Evolutionary conservation across 2,797 vertebrate genomes (phyloP), one percentile per base, ranked within the genome.

Genomic region (Lindbergichthys nudifrons): DNA sequence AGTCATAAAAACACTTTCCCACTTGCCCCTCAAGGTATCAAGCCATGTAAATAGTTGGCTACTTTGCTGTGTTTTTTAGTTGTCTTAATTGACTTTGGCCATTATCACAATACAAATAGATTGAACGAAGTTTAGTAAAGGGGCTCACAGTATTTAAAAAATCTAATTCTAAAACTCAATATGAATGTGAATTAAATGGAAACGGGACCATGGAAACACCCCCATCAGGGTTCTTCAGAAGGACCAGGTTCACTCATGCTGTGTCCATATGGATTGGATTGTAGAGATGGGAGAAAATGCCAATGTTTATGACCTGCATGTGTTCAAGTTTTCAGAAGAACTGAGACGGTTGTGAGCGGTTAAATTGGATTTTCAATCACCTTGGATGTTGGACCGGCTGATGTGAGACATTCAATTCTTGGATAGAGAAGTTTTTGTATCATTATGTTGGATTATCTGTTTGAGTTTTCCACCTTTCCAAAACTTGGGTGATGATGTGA

Each of bases 361-460:
- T 36, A 36, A 36, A 36, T 36, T 36, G 8, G 0, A 9, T 36
- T 36, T 36, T 41, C 36, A 53, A 21, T 46, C 45, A 50, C 39
- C 13, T 12, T 2, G 23, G 32, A 32, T 18, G 46, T 26, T 50
- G 36, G 11, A n/a, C 36, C 59, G 21, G 47, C 39, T 45, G 58
- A 45, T 16, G 47, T 45, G 23, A 21, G 39, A 1, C 15, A 2
- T 19, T 16, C 7, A n/a, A 58, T 39, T 54, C 19, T 45, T 1
- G 3, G 5, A 15, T 58, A 3, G 42, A 46, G 0, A 0, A 6
- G 61, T 11, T 56, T 54, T 3, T 1, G 0, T 12, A 16, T 0
- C 4, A 46, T 60, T 41, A 52, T 45, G 41, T 36, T 11, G 1
- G 42, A 63, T 36, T 36, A 9, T 36, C 32, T 36, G 6, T 3